phyloP scores from a whole-genome alignment of 2,888 invertebrate species.

The Mayetiola destructor region DNA sequence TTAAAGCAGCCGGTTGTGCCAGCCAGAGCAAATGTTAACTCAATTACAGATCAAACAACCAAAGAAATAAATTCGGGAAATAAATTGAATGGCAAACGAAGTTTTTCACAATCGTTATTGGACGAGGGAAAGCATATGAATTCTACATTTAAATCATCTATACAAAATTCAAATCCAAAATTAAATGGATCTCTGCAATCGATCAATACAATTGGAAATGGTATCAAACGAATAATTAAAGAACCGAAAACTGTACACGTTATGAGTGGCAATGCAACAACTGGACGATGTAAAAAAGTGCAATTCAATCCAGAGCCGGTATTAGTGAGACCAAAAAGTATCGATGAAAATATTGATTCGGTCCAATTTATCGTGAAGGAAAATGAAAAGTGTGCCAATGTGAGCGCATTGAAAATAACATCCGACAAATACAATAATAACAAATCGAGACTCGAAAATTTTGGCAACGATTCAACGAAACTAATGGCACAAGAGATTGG shows the following conservation, averaged over 20 bases:
- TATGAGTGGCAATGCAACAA: neutral
- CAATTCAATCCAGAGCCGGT: constrained; percentile 1
- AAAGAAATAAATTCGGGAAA: neutral
- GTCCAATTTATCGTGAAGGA: too few relatives aligned
- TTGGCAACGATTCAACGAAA: too few relatives aligned
- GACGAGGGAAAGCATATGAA: too few relatives aligned
- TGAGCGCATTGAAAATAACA: too few relatives aligned
- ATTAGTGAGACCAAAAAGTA: neutral
- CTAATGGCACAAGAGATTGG: too few relatives aligned
- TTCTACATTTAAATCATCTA: too few relatives aligned
- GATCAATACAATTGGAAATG: neutral
- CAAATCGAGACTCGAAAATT: too few relatives aligned
- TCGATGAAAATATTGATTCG: neutral
- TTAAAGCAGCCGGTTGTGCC: neutral
- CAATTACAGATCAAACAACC: neutral
- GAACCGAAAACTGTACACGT: neutral
- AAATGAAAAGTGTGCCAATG: too few relatives aligned
- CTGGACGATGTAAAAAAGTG: neutral
- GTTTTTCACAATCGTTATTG: neutral
- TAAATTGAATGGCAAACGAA: neutral
- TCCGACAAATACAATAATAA: too few relatives aligned
- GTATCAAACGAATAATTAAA: neutral
- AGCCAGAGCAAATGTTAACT: neutral
- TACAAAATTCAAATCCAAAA: neutral
- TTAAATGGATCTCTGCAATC: neutral